Evolutionary conservation across 2,113 vertebrate genomes (phyloP), one percentile per base, ranked within the genome.

Genomic region (Arizona elegans): DNA sequence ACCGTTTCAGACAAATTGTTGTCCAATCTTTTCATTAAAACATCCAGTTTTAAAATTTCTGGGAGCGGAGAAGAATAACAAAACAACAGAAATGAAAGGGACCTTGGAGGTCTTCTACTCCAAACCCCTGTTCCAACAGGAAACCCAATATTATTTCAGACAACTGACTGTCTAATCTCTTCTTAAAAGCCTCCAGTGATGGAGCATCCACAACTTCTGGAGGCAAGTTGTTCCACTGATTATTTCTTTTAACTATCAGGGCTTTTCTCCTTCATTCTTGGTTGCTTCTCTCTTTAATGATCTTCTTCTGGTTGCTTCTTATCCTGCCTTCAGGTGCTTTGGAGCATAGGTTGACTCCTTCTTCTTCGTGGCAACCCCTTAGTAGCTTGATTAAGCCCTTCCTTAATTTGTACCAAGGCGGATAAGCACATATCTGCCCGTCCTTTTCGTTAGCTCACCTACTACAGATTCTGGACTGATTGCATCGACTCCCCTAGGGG

Each of bases 401-500:
- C n/a, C n/a, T 58, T 24, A 6, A 12, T 23, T 24, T 11, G 38
- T n/a, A 17, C 29, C 21, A 85, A 29, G 13, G n/a, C 5, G 5
- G 50, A 3, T 33, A 19, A 0, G 0, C 93, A 91, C 88, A 13
- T 38, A 29, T 29, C 24, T 9, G 54, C 53, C 24, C 50, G 15
- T 47, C 8, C 12, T 3, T 8, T 38, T 53, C 7, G 21, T 85
- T 91, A 87, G 62, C 11, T 3, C 0, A 0, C 1, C 81, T 55
- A 15, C 54, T 92, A 95, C 56, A 88, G 90, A 90, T 94, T 90
- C 90, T 95, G 95, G 91, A 65, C 3, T 55, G 0, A 0, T 94
- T 93, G 94, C 94, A 92, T 92, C 55, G 87, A 92, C 13, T 96
- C 92, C 91, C 92, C 52, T 90, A n/a, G 0, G 47, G 1, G 54